Evolutionary conservation across 1,140 invertebrate genomes (phyloP).

Genomic region (Oncopeltus fasciatus): DNA sequence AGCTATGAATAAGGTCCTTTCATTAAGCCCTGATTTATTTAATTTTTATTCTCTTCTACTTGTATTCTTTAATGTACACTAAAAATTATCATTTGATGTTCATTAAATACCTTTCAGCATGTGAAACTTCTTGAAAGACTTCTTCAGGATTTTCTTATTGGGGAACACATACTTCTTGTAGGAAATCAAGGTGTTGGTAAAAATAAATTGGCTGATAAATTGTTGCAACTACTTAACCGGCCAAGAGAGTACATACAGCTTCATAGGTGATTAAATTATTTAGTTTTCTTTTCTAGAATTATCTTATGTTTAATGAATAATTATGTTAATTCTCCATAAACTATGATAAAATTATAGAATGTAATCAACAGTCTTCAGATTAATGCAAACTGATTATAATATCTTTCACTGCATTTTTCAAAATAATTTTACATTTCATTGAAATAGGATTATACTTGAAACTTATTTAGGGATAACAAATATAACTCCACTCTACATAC

Average conservation of each 20-base stretch:
- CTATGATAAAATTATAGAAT: too few species aligned
- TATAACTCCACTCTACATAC: too few species aligned
- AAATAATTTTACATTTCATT: too few species aligned
- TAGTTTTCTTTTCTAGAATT: too few species aligned
- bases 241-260: slow-evolving; percentile 92
- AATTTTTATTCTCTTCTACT: not conserved
- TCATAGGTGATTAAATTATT: slow-evolving; percentile 43
- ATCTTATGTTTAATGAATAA: too few species aligned
- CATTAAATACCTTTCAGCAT: slow-evolving; percentile 41
- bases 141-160: slow-evolving; percentile 77
- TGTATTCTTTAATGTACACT: too few species aligned
- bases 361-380: too few species aligned
- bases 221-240: slow-evolving; percentile 73
- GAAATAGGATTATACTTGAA: too few species aligned
- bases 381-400: too few species aligned
- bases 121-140: slow-evolving; percentile 68
- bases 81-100: not conserved
- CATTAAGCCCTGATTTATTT: not conserved
- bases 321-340: too few species aligned
- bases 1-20: not conserved
- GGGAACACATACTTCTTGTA: slow-evolving; percentile 81
- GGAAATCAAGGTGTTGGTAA: slow-evolving; percentile 92
- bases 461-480: too few species aligned
- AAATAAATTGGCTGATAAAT: slow-evolving; percentile 89
- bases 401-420: too few species aligned